A percentile compares a stretch with the other conserved stretches of the same genome.
Conservation (phyloP, 2,113 vertebrate genomes). For the Mustela lutreola region DNA sequence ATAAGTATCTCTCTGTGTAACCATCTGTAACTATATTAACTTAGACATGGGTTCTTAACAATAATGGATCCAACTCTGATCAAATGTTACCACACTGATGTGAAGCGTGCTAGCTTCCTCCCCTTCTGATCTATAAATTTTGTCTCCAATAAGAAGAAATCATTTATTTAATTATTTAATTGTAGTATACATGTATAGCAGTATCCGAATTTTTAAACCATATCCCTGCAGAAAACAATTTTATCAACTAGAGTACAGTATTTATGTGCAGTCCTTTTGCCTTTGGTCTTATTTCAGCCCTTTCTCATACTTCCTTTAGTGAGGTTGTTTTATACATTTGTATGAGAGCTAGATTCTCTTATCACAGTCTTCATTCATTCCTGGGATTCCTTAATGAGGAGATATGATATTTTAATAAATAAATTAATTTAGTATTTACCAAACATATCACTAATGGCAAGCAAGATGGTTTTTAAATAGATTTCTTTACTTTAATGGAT, state of each 20-base stretch:
- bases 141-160: neutral
- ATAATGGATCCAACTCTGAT: neutral
- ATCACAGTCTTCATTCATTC: neutral
- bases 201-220: neutral
- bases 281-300: neutral
- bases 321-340: neutral
- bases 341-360: neutral
- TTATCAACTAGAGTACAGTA: neutral
- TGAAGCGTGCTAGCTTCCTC: neutral
- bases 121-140: neutral
- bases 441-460: neutral
- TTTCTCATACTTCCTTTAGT: neutral
- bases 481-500: conserved; percentile 2
- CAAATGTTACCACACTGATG: no score
- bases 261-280: neutral
- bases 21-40: neutral
- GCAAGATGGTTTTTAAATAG: neutral
- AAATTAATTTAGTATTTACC: conserved; percentile 3
- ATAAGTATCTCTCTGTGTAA: neutral
- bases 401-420: neutral
- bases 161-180: neutral
- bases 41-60: neutral
- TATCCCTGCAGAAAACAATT: neutral
- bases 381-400: neutral
- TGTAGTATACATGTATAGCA: neutral